phyloP scores from a whole-genome alignment of 2,797 vertebrate species.

The Sphenopsis melanotis region DNA sequence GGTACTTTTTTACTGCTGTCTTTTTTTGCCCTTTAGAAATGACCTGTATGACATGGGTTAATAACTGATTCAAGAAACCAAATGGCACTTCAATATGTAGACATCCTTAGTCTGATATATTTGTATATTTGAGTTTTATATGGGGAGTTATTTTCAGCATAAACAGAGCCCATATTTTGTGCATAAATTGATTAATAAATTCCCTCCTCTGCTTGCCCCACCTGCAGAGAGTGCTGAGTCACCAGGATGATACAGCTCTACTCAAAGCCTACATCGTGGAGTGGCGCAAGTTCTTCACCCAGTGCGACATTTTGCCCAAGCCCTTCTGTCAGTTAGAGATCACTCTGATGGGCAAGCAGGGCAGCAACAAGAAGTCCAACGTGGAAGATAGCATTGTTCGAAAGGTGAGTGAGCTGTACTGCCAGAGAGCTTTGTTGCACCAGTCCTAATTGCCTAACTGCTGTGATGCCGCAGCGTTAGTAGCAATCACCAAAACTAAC shows the following conservation, averaged over 20 bases:
- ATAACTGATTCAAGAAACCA: not conserved
- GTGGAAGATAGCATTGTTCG: constrained; percentile 96
- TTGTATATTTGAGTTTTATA: not conserved
- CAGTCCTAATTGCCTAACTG: not conserved
- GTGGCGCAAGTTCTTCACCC: constrained; percentile 98
- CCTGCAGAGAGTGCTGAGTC: constrained; percentile 90
- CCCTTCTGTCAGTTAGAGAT: constrained; percentile 97
- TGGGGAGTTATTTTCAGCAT: not conserved
- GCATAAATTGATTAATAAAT: not conserved
- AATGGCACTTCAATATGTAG: not conserved
- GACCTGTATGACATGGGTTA: not conserved
- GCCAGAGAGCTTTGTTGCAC: not conserved
- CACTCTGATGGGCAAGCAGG: constrained; percentile 88
- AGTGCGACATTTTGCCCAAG: constrained; percentile 95
- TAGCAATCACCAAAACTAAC: not conserved
- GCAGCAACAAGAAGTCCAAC: constrained; percentile 95
- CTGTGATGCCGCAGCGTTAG: not conserved
- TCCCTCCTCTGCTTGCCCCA: not conserved
- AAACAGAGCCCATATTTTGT: not conserved
- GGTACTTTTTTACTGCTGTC: not conserved
- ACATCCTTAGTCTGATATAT: not conserved
- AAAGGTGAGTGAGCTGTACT: constrained; percentile 78
- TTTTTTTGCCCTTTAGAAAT: not conserved
- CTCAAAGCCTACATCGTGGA: constrained; percentile 96
- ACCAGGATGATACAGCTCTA: constrained; percentile 94